These are phyloP conservation scores for Brachyptera putata DNA, from an alignment of 2,888 invertebrate genomes.

Conservation along the genomic window DNA sequence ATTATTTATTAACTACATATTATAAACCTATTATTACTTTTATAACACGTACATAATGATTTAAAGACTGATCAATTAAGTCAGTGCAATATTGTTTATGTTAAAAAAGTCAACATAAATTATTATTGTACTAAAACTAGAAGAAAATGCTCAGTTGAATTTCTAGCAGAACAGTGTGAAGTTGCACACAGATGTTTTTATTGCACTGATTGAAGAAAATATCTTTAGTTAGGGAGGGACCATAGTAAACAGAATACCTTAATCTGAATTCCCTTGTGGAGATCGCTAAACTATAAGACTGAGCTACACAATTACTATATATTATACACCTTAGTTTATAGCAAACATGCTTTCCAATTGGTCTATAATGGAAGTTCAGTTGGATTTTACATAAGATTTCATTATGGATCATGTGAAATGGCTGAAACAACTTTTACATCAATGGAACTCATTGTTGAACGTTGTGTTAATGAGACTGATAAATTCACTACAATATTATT, in stretches of 20 bases:
- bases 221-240: slow-evolving; percentile 26
- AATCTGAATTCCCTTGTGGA: slow-evolving; percentile 21
- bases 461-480: slow-evolving; percentile 19
- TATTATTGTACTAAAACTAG: slow-evolving; percentile 7
- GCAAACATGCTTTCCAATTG: slow-evolving; percentile 15
- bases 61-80: slow-evolving; percentile 27
- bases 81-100: slow-evolving; percentile 33
- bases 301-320: slow-evolving; percentile 29
- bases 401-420: not conserved
- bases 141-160: not conserved
- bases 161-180: slow-evolving; percentile 10
- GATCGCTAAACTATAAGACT: slow-evolving; percentile 31
- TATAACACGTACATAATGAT: slow-evolving; percentile 27
- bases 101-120: not conserved
- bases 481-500: slow-evolving; percentile 8
- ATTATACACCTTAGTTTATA: slow-evolving; percentile 30
- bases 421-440: too few relatives aligned
- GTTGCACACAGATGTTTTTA: slow-evolving; percentile 22
- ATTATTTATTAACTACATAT: slow-evolving; percentile 21
- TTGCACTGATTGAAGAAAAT: slow-evolving; percentile 11
- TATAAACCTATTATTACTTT: slow-evolving; percentile 23
- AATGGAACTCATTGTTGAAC: not conserved
- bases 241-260: slow-evolving; percentile 29
- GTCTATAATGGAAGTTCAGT: not conserved
- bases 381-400: too few relatives aligned